These are phyloP conservation scores for Muscidifurax raptorellus DNA, from an alignment of 1,140 invertebrate genomes.

Conservation along the genomic window DNA sequence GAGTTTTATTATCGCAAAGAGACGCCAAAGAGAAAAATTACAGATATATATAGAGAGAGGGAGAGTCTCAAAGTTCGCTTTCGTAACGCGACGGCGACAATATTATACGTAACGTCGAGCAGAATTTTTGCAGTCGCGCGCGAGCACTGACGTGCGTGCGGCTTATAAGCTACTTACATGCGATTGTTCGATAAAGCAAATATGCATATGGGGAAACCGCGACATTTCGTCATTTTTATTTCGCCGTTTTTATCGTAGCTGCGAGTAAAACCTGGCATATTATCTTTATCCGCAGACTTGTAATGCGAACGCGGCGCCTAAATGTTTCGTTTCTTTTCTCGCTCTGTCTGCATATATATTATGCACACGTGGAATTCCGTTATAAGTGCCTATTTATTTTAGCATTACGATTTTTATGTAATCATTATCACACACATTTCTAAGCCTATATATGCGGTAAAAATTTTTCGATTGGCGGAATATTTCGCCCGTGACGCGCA, in stretches of 20 bases:
- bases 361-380: not conserved
- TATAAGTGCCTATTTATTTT: not conserved
- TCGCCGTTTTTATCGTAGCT: not conserved
- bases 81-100: conserved; percentile 1
- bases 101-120: not conserved
- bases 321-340: not conserved
- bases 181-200: not conserved
- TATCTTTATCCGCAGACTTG: too few relatives aligned
- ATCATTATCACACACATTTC: not conserved
- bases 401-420: not conserved
- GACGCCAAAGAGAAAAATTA: not conserved
- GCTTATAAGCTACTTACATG: not conserved
- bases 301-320: not conserved
- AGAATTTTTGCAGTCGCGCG: not conserved
- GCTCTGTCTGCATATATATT: too few relatives aligned
- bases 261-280: too few relatives aligned
- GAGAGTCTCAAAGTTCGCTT: conserved; percentile 21
- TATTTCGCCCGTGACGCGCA: not conserved
- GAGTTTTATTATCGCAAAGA: not conserved
- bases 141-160: not conserved
- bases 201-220: not conserved
- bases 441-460: not conserved
- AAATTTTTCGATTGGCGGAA: not conserved
- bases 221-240: not conserved
- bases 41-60: not conserved